phyloP scores from a whole-genome alignment of 2,797 vertebrate genomes.

The Ataeniobius toweri region DNA sequence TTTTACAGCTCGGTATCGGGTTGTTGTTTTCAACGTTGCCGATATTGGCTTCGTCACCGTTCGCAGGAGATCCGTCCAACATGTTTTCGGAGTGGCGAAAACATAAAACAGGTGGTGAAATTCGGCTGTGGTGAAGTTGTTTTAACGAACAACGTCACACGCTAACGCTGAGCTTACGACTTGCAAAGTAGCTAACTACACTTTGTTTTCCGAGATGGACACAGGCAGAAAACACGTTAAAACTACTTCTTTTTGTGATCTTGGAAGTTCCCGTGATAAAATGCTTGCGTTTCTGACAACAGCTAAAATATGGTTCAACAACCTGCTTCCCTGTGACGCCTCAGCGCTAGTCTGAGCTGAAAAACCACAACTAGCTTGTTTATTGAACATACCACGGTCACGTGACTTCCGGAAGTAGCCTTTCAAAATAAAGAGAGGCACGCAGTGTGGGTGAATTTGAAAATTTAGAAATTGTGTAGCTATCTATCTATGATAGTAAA shows the following conservation, averaged over 20 bases:
- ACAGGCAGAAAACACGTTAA: neutral
- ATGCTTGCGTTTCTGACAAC: accelerated
- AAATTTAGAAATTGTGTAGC: neutral
- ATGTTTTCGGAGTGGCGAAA: slow-evolving; percentile 24
- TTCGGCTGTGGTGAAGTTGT: neutral
- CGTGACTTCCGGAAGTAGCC: neutral
- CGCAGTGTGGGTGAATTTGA: neutral
- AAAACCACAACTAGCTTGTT: neutral
- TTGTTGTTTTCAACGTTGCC: slow-evolving; percentile 66
- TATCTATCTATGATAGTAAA: too few relatives aligned
- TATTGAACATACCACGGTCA: neutral
- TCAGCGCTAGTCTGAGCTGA: accelerated
- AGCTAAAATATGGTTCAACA: neutral
- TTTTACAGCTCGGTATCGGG: slow-evolving; percentile 28
- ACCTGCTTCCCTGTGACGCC: neutral
- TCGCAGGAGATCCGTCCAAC: slow-evolving; percentile 54
- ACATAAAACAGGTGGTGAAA: slow-evolving; percentile 53
- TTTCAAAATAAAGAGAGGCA: slow-evolving; percentile 41
- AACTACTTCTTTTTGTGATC: neutral
- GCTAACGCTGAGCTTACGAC: slow-evolving; percentile 36
- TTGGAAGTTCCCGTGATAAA: neutral
- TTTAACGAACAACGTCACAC: slow-evolving; percentile 38
- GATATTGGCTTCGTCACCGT: slow-evolving; percentile 33
- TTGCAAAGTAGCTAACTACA: neutral
- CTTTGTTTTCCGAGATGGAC: neutral